phyloP scores from a whole-genome alignment of 2,113 vertebrate genomes.

The rat (Rattus norvegicus) region DNA sequence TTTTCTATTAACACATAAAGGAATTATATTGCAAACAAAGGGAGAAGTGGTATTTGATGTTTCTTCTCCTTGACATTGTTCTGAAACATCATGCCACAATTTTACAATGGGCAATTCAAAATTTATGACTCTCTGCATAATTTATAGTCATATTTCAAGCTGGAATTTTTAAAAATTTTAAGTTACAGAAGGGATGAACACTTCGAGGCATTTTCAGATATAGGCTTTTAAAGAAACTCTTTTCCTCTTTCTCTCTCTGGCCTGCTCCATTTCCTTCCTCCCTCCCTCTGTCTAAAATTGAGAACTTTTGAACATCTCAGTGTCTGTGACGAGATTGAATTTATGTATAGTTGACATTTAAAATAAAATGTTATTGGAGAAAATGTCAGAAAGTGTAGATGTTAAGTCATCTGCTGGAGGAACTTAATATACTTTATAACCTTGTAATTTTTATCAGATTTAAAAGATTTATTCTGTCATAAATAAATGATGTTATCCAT shows the following conservation, averaged over 20 bases:
- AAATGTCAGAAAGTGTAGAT: conserved; percentile 75
- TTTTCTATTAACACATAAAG: background rate
- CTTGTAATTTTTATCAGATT: conserved; percentile 82
- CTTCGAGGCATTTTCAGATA: conserved; percentile 55
- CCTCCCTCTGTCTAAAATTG: conserved; percentile 64
- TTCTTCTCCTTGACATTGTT: conserved; percentile 27
- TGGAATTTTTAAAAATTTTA: background rate
- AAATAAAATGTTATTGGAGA: conserved; percentile 73
- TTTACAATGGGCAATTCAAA: conserved; percentile 61
- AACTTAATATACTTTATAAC: conserved; percentile 78
- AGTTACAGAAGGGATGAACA: conserved; percentile 7
- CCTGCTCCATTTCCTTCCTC: background rate
- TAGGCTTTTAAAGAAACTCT: background rate
- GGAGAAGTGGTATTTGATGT: conserved; percentile 39
- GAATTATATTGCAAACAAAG: background rate
- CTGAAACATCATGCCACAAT: conserved; percentile 46
- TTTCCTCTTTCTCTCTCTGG: background rate
- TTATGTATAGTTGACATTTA: conserved; percentile 77
- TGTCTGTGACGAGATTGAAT: conserved; percentile 74
- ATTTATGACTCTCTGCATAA: conserved; percentile 30
- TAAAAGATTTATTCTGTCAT: conserved; percentile 77
- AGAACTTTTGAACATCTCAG: conserved; percentile 57
- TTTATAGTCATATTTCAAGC: conserved; percentile 63
- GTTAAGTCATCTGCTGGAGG: conserved; percentile 78
- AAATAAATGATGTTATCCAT: conserved; percentile 73